phyloP scores from a whole-genome alignment of 2,797 vertebrate species.

The Liasis olivaceus region DNA sequence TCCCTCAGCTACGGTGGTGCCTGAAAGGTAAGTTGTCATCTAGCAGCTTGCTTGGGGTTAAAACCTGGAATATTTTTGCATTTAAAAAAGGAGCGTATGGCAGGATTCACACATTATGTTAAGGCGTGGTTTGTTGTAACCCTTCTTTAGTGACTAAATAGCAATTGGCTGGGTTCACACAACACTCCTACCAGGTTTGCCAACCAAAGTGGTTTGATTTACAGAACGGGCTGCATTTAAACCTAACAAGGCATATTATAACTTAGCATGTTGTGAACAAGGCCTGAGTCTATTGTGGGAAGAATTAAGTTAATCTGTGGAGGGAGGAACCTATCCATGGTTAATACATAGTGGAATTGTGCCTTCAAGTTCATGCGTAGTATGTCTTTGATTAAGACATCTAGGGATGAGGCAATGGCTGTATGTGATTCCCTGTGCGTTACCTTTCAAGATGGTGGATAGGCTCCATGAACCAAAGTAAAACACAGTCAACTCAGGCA shows the following conservation, averaged over 20 bases:
- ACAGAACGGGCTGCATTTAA: neutral
- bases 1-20: slow-evolving; percentile 53
- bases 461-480: neutral
- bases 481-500: neutral
- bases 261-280: neutral
- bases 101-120: neutral
- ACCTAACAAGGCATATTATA: neutral
- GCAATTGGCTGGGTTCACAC: neutral
- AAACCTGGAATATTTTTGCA: neutral
- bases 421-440: neutral
- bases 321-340: neutral
- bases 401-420: no score
- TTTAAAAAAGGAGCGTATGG: neutral
- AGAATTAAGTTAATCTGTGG: neutral
- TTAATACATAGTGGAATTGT: neutral
- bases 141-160: neutral
- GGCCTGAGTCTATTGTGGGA: neutral
- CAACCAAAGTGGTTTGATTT: neutral
- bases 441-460: neutral
- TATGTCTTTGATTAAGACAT: neutral
- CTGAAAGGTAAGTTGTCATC: slow-evolving; percentile 66
- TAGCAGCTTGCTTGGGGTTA: neutral
- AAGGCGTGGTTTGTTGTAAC: neutral
- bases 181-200: neutral
- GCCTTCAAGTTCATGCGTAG: neutral